Evolutionary conservation across 1,140 invertebrate genomes (phyloP).

Genomic region (Drosophila repletoides): DNA sequence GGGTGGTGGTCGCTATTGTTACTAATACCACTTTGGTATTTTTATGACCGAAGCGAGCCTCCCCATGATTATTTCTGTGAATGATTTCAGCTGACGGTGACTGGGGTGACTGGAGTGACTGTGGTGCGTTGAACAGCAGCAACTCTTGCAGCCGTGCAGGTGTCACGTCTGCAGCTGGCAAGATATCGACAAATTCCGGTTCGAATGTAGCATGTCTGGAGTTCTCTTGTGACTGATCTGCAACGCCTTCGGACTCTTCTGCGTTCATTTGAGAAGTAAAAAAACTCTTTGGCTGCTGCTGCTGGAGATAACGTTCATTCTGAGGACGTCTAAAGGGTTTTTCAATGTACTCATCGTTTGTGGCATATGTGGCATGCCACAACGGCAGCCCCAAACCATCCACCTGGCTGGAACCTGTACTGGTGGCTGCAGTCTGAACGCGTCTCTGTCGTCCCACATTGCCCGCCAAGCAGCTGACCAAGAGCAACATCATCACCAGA

Average conservation of each 20-base stretch:
- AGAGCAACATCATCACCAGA: not conserved
- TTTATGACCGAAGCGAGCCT: too few relatives aligned
- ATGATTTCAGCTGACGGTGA: too few relatives aligned
- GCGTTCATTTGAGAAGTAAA: too few relatives aligned
- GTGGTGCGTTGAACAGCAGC: not conserved
- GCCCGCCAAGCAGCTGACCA: not conserved
- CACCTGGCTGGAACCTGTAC: not conserved
- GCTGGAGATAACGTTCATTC: not conserved
- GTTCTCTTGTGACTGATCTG: too few relatives aligned
- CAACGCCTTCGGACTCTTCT: too few relatives aligned
- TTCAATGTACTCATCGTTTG: slow-evolving; percentile 24
- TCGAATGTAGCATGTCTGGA: too few relatives aligned
- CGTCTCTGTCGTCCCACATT: slow-evolving; percentile 8
- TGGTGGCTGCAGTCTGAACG: slow-evolving; percentile 8
- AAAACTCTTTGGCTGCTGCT: not conserved
- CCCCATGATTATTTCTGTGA: too few relatives aligned
- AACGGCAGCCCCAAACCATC: not conserved
- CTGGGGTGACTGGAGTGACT: not conserved
- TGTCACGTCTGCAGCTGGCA: not conserved
- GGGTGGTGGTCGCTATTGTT: not conserved
- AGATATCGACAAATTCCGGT: not conserved
- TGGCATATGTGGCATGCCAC: slow-evolving; percentile 12
- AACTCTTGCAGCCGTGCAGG: not conserved
- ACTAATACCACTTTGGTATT: too few relatives aligned
- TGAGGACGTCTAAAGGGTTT: not conserved